phyloP scores from a whole-genome alignment of 2,888 invertebrate genomes.

The Chouioia cunea region DNA sequence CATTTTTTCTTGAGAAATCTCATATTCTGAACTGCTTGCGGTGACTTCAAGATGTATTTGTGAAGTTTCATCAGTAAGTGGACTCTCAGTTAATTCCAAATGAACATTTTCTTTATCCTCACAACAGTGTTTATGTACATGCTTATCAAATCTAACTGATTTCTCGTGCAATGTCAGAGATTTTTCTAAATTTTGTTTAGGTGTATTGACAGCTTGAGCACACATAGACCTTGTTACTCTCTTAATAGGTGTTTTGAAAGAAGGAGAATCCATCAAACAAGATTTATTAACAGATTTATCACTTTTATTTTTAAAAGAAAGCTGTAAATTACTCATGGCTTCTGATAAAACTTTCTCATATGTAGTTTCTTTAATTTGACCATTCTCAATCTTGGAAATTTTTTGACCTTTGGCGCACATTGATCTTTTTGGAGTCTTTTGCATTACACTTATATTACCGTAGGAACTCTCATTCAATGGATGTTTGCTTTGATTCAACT shows the following conservation, averaged over 20 bases:
- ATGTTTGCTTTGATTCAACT: constrained; percentile 9
- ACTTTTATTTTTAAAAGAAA: constrained; percentile 46
- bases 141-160: constrained; percentile 7
- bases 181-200: constrained; percentile 26
- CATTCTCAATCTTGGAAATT: constrained; percentile 29
- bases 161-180: constrained; percentile 19
- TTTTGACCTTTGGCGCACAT: not conserved
- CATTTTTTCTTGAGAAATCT: constrained; percentile 35
- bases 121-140: constrained; percentile 3
- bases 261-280: constrained; percentile 39
- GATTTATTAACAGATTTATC: constrained; percentile 45
- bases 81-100: constrained; percentile 1
- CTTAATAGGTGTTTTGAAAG: constrained; percentile 49
- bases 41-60: constrained; percentile 40
- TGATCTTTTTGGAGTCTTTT: constrained; percentile 31
- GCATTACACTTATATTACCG: constrained; percentile 19
- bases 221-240: constrained; percentile 49
- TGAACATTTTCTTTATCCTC: constrained; percentile 32
- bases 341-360: constrained; percentile 53
- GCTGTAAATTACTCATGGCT: constrained; percentile 52
- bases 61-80: constrained; percentile 24
- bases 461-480: constrained; percentile 17
- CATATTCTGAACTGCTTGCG: constrained; percentile 28
- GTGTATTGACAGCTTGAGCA: constrained; percentile 26
- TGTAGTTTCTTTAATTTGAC: constrained; percentile 43